These are phyloP conservation scores for Caenorhabditis latens DNA, from an alignment of 1,140 invertebrate species.

Conservation along the genomic window DNA sequence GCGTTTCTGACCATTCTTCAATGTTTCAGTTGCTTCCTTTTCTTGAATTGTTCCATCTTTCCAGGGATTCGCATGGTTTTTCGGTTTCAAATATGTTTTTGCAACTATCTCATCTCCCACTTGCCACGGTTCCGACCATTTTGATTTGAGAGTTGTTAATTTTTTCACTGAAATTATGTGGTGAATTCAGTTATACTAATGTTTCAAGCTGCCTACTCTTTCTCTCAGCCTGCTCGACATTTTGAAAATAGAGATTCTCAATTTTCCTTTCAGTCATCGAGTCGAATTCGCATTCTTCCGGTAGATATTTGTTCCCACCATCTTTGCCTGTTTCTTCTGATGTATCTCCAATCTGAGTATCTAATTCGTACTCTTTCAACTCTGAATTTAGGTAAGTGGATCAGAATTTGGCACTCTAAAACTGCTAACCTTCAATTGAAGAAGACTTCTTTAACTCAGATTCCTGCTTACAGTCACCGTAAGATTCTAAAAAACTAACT, in stretches of 20 bases:
- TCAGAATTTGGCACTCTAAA: neutral
- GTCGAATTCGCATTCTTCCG: conserved; percentile 1
- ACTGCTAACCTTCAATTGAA: neutral
- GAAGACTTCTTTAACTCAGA: neutral
- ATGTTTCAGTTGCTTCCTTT: neutral
- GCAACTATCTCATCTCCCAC: neutral
- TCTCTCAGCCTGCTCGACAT: conserved; percentile 22
- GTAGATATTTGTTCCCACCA: neutral
- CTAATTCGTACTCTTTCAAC: neutral
- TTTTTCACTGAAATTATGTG: neutral
- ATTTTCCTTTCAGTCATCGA: conserved; percentile 24
- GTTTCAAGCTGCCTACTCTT: neutral
- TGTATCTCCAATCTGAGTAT: neutral
- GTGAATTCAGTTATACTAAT: neutral
- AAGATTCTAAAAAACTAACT: neutral
- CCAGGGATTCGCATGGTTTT: conserved; percentile 17
- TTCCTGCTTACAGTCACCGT: neutral
- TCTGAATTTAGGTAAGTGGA: neutral
- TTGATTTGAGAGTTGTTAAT: neutral
- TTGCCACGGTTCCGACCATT: neutral
- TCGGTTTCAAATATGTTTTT: neutral
- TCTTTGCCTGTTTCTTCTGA: neutral
- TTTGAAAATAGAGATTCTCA: conserved; percentile 14
- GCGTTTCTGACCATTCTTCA: neutral
- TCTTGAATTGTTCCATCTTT: conserved; percentile 1